Percentiles rank a stretch among this genome's conserved stretches.
These are phyloP conservation scores for Acanthurus leucopareius DNA, from an alignment of 2,797 vertebrate species.

Conservation along the genomic window DNA sequence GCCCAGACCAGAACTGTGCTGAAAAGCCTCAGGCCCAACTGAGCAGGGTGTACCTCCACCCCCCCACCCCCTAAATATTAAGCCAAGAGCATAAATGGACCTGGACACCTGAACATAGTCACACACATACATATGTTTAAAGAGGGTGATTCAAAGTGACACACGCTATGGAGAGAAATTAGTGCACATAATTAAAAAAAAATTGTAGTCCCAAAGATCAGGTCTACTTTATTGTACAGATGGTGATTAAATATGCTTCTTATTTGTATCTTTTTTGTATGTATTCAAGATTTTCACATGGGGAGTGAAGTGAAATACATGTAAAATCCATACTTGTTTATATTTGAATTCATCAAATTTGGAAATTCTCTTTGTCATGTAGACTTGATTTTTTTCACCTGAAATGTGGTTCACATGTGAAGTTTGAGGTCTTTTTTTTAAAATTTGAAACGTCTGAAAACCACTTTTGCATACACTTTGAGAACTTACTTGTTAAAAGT, in stretches of 20 bases:
- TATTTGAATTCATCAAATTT: no score
- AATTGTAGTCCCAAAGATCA: background rate
- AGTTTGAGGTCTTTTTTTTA: background rate
- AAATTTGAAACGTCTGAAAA: background rate
- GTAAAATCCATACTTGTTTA: no score
- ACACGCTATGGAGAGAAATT: background rate
- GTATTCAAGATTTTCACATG: background rate
- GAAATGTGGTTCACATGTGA: no score
- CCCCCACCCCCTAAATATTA: conserved; percentile 25
- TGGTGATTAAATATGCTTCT: background rate
- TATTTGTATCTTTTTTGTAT: background rate
- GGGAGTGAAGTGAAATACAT: background rate
- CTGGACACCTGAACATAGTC: conserved; percentile 4
- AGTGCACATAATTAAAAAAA: background rate
- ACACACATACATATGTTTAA: background rate
- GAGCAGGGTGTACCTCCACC: conserved; percentile 32
- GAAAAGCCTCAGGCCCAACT: conserved; percentile 25
- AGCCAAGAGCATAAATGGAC: conserved; percentile 33
- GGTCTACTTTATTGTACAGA: conserved; percentile 1
- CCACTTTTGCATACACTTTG: background rate
- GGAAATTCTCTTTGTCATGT: no score
- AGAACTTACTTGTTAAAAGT: background rate
- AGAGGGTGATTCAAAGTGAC: conserved; percentile 8
- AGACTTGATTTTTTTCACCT: no score
- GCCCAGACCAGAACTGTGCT: conserved; percentile 24